A percentile compares a stretch with the other conserved stretches of the same genome.
Conservation (phyloP, 2,797 vertebrate species). For the Bovichtus variegatus region DNA sequence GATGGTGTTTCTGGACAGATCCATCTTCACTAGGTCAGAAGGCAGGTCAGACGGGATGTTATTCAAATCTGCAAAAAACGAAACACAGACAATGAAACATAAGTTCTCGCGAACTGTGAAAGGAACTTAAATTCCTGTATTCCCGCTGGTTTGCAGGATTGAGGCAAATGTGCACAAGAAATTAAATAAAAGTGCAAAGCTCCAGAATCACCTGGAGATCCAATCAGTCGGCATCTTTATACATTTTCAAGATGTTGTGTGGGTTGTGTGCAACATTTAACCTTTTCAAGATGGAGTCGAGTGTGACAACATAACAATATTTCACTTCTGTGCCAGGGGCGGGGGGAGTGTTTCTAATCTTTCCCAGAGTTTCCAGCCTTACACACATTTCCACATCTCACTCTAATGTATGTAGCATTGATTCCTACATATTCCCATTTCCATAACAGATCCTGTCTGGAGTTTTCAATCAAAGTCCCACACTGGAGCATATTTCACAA, state of each 20-base stretch:
- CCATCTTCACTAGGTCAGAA: constrained; percentile 92
- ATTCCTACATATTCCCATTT: constrained; percentile 22
- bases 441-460: constrained; percentile 11
- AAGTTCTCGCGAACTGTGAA: neutral
- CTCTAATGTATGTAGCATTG: constrained; percentile 54
- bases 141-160: constrained; percentile 4
- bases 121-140: neutral
- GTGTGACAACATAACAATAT: constrained; percentile 43
- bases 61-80: constrained; percentile 87
- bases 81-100: constrained; percentile 41
- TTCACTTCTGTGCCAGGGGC: constrained; percentile 35
- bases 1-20: constrained; percentile 94
- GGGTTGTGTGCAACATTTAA: constrained; percentile 60
- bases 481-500: constrained; percentile 14
- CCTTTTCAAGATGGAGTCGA: constrained; percentile 62
- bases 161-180: constrained; percentile 31
- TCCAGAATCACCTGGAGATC: constrained; percentile 40
- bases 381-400: constrained; percentile 1
- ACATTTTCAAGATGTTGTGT: constrained; percentile 75
- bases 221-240: constrained; percentile 42
- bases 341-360: constrained; percentile 20
- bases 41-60: constrained; percentile 91
- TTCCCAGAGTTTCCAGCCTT: constrained; percentile 15
- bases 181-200: neutral
- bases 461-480: constrained; percentile 39